Percentiles rank a stretch among this genome's conserved stretches.
Conservation (phyloP, 2,888 invertebrate species). For the Macrosoma leucophasiata region DNA sequence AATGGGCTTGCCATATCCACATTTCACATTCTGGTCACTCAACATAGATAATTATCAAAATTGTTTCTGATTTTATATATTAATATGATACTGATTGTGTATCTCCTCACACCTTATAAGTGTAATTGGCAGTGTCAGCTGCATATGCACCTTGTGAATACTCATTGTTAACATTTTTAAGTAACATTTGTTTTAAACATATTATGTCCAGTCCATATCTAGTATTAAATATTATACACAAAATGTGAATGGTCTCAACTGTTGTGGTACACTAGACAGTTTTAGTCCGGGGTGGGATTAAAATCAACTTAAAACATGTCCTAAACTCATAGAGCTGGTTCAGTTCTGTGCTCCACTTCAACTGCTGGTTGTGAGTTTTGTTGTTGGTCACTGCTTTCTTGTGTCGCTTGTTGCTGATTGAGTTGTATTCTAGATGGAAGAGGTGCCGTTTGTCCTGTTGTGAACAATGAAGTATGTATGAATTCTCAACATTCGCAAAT, state of each 20-base stretch:
- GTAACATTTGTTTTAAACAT: slow-evolving; percentile 11
- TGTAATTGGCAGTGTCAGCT: slow-evolving; percentile 22
- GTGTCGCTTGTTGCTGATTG: slow-evolving; percentile 43
- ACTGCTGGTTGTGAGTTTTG: slow-evolving; percentile 45
- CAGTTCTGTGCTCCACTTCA: slow-evolving; percentile 52
- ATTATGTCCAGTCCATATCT: slow-evolving; percentile 6
- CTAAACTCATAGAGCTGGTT: slow-evolving; percentile 52
- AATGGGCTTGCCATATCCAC: no score
- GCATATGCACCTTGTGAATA: slow-evolving; percentile 5
- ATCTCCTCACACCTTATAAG: slow-evolving; percentile 14
- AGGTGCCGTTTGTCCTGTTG: slow-evolving; percentile 66
- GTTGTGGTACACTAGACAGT: no score
- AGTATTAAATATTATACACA: slow-evolving; percentile 10
- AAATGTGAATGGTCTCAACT: no score
- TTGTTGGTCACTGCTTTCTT: slow-evolving; percentile 42
- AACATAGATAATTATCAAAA: slow-evolving; percentile 3
- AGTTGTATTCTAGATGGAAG: slow-evolving; percentile 64
- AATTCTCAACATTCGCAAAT: slow-evolving; percentile 2
- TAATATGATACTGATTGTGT: slow-evolving; percentile 1
- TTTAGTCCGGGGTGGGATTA: slow-evolving; percentile 16
- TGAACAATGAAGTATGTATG: slow-evolving; percentile 8
- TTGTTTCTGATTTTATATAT: slow-evolving; percentile 3
- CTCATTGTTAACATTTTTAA: slow-evolving; percentile 7
- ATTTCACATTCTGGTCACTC: no score
- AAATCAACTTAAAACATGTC: slow-evolving; percentile 20